A percentile compares a stretch with the other conserved stretches of the same genome.
Evolutionary conservation across 2,113 vertebrate species (phyloP).

Genomic region (Colius striatus): DNA sequence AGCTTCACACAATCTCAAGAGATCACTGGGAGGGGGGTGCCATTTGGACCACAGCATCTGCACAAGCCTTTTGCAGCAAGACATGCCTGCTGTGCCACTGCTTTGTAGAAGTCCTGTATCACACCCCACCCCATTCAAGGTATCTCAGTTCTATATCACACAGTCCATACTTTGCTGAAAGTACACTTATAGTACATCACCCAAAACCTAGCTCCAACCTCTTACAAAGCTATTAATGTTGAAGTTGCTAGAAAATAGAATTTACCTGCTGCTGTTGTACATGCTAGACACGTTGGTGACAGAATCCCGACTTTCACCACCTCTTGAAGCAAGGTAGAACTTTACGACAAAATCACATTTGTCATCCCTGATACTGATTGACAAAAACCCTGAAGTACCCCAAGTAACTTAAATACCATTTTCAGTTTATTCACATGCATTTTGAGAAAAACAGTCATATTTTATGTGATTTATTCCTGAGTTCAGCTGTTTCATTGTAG

Average conservation of each 20-base stretch:
- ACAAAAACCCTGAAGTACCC: not conserved
- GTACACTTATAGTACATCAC: not conserved
- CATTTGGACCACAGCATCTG: not conserved
- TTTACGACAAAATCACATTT: not conserved
- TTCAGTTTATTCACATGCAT: not conserved
- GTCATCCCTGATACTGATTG: not conserved
- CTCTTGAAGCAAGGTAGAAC: not conserved
- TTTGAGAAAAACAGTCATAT: not conserved
- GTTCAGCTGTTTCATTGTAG: not conserved
- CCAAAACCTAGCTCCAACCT: not conserved
- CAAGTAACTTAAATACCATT: not conserved
- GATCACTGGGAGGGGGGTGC: not conserved
- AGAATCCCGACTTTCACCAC: not conserved
- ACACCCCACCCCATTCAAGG: not conserved
- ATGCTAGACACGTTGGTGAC: fast-evolving
- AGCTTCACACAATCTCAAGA: not conserved
- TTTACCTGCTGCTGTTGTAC: not conserved
- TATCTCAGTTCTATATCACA: not conserved
- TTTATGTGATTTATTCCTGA: not conserved
- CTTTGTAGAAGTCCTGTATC: not conserved
- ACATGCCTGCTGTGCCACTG: not conserved
- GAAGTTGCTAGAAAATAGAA: not conserved
- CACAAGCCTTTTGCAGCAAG: not conserved
- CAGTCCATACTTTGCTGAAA: not conserved
- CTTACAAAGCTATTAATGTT: not conserved